Evolutionary conservation across 2,888 invertebrate species (phyloP).

Genomic region (Drosophila ustulata): DNA sequence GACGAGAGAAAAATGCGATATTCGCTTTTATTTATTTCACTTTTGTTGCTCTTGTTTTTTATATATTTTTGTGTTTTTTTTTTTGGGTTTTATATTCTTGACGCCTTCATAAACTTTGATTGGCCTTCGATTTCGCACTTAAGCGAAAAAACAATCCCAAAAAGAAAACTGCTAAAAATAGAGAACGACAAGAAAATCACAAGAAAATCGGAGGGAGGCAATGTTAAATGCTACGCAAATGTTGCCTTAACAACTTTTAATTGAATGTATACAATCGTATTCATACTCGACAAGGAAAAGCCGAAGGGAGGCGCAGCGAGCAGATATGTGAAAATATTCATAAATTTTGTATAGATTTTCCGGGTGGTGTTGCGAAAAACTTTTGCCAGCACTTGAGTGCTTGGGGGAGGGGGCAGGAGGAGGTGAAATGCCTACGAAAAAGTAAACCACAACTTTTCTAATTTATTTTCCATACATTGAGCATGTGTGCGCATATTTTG

Average conservation of each 20-base stretch:
- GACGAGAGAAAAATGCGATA: conserved; percentile 20
- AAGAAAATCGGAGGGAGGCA: too few species aligned
- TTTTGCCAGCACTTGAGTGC: conserved; percentile 49
- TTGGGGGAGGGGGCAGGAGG: background rate
- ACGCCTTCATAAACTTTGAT: conserved; percentile 66
- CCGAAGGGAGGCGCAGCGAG: too few species aligned
- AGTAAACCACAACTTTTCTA: conserved; percentile 72
- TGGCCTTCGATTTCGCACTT: conserved; percentile 24
- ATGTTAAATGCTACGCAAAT: conserved; percentile 67
- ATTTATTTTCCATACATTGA: conserved; percentile 72
- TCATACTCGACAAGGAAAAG: background rate
- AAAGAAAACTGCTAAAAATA: conserved; percentile 5
- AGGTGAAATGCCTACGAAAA: conserved; percentile 27
- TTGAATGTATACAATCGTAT: conserved; percentile 64
- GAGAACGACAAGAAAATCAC: conserved; percentile 14
- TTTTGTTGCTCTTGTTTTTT: conserved; percentile 4
- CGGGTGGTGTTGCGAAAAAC: conserved; percentile 39
- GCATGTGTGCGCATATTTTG: conserved; percentile 50
- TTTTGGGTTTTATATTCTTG: conserved; percentile 36
- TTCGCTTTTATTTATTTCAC: conserved; percentile 37
- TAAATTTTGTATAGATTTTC: conserved; percentile 68
- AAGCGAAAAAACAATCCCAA: background rate
- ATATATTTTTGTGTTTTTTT: conserved; percentile 10
- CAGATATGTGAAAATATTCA: conserved; percentile 60
- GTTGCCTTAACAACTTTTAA: conserved; percentile 70